These are phyloP conservation scores for Rhadina sibilatrix DNA, from an alignment of 2,113 vertebrate genomes.

Conservation along the genomic window DNA sequence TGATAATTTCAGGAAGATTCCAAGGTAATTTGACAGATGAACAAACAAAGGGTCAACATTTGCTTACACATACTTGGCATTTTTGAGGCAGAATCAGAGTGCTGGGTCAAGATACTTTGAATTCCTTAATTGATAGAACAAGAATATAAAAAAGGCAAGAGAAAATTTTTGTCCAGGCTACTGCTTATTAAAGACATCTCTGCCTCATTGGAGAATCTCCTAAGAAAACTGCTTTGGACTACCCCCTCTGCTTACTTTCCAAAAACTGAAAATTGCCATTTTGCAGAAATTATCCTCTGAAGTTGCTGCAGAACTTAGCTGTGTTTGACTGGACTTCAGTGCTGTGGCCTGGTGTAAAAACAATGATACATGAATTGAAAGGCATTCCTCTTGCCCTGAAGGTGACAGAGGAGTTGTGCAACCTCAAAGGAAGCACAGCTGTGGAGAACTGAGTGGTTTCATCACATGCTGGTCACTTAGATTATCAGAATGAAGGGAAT, in stretches of 20 bases:
- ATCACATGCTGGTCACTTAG: slow-evolving; percentile 36
- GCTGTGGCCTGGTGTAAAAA: not conserved
- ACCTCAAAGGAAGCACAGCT: not conserved
- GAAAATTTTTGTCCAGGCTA: not conserved
- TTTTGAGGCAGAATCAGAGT: not conserved
- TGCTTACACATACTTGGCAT: not conserved
- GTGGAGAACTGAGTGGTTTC: not conserved
- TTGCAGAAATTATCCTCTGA: not conserved
- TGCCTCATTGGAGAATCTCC: not conserved
- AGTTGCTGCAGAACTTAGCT: not conserved
- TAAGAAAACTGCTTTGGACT: not conserved
- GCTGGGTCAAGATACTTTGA: not conserved
- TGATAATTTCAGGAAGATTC: not conserved
- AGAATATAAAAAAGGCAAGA: not conserved
- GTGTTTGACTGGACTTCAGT: not conserved
- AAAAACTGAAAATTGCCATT: not conserved
- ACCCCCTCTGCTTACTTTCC: not conserved
- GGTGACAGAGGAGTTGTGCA: not conserved
- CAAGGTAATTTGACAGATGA: not conserved
- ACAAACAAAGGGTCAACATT: not conserved
- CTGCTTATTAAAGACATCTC: not conserved
- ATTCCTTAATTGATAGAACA: not conserved
- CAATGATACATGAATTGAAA: not conserved
- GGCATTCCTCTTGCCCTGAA: not conserved
- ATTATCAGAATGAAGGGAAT: slow-evolving; percentile 42